Evolutionary conservation across 2,113 vertebrate species (phyloP), one percentile per base, ranked within the genome.

Genomic region (Brachirus orientalis): DNA sequence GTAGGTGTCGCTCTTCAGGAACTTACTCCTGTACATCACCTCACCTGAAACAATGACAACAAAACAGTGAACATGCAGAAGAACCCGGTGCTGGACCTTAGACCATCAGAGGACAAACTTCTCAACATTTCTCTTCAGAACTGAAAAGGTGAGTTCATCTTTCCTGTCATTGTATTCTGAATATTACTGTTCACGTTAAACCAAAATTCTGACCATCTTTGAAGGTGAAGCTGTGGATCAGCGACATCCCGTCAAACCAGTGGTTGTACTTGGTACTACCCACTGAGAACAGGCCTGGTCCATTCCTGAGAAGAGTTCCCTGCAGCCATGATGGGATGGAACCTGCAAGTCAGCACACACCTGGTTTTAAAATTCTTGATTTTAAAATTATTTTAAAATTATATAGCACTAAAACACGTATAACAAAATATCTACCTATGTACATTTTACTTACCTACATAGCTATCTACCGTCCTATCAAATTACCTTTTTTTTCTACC

Each of bases 191-290:
- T 28, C 28, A 28, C 28, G 28, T 28, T 28, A 14, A 43, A 12
- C 11, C 40, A 11, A 9, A 14, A 14, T 5, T 48, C 76, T 89
- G 79, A 98, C 97, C 96, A 2, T 95, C 80, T 82, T 81, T 87
- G 74, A 98, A 95, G 7, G 94, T 93, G 81, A 98, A 99, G 83
- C 94, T 96, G 85, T 98, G 97, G 57, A 99, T 83, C 51, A 98
- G 87, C 0, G 97, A 94, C 91, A 98, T 68, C 63, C 97, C 97
- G 7, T 99, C 97, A 22, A 99, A 98, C 97, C 97, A 98, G 75
- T 99, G 97, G 90, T 96, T 97, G 85, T 97, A 99, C 4, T 75
- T 77, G 0, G 80, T 93, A 18, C 93, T 88, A 2, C 97, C 97
- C 17, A 98, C 72, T 0, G 89, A 93, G 84, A 98, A 97, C 57